Evolutionary conservation across 2,113 vertebrate genomes (phyloP).

Genomic region (Larimichthys crocea): DNA sequence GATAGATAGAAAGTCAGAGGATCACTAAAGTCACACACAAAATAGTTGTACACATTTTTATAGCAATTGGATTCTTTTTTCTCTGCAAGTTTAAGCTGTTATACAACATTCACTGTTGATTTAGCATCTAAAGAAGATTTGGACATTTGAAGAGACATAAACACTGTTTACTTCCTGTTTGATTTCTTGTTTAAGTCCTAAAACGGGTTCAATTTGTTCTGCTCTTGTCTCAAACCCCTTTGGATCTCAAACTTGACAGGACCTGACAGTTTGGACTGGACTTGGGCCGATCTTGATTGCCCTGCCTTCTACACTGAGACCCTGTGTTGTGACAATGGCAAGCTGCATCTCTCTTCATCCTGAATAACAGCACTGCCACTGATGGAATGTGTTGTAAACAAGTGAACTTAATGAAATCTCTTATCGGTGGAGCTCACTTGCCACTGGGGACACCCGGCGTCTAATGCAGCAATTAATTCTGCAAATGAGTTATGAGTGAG

Average conservation of each 20-base stretch:
- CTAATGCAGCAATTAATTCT: conserved; percentile 74
- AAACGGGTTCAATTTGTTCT: background rate
- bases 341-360: conserved; percentile 23
- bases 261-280: background rate
- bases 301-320: background rate
- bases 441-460: conserved; percentile 60
- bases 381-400: conserved; percentile 69
- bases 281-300: background rate
- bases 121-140: background rate
- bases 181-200: background rate
- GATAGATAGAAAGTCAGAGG: too few species aligned
- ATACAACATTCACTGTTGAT: background rate
- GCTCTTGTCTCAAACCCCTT: background rate
- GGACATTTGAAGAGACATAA: background rate
- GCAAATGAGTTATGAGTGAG: conserved; percentile 74
- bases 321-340: conserved; percentile 22
- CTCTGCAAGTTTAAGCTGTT: too few species aligned
- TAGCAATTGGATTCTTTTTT: too few species aligned
- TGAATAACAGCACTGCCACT: conserved; percentile 33
- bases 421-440: conserved; percentile 54
- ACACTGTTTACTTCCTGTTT: background rate
- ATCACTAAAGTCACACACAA: too few species aligned
- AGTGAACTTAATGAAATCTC: conserved; percentile 72
- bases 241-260: background rate
- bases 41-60: too few species aligned